Conservation (phyloP, 92 coral and sea anemone genomes). For the Zoanthus gigantus region DNA sequence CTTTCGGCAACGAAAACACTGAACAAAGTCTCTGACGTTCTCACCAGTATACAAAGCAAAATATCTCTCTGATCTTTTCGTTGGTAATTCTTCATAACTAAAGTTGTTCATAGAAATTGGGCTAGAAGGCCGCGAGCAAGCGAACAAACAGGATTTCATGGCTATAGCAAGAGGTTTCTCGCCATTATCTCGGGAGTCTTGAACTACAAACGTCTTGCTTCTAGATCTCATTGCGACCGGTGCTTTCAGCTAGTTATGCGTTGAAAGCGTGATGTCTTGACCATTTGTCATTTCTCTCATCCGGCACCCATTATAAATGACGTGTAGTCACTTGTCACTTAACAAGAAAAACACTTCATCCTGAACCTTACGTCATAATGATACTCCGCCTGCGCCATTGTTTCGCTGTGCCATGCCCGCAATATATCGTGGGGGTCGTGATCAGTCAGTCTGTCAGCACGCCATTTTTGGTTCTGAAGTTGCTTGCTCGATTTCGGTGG, state of each 20-base stretch:
- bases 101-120: neutral
- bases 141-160: constrained; percentile 47
- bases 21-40: constrained; percentile 45
- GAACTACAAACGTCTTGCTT: constrained; percentile 36
- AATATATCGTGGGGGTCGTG: neutral
- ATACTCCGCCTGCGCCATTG: neutral
- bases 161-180: constrained; percentile 7
- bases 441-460: neutral
- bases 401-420: constrained; percentile 12
- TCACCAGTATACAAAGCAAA: constrained; percentile 44
- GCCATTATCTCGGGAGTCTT: constrained; percentile 2
- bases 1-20: constrained; percentile 52
- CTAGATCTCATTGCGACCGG: neutral
- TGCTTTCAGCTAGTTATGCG: constrained; percentile 4
- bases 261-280: constrained; percentile 3
- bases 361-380: constrained; percentile 23
- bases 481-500: neutral
- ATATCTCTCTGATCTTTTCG: constrained; percentile 16
- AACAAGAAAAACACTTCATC: neutral
- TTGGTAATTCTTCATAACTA: constrained; percentile 31
- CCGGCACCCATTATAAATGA: neutral
- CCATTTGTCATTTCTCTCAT: neutral
- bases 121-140: constrained; percentile 42
- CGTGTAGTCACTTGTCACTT: constrained; percentile 16
- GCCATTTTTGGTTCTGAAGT: neutral